phyloP scores from a whole-genome alignment of 2,888 invertebrate genomes.

The Hirtodrosophila trivittata region DNA sequence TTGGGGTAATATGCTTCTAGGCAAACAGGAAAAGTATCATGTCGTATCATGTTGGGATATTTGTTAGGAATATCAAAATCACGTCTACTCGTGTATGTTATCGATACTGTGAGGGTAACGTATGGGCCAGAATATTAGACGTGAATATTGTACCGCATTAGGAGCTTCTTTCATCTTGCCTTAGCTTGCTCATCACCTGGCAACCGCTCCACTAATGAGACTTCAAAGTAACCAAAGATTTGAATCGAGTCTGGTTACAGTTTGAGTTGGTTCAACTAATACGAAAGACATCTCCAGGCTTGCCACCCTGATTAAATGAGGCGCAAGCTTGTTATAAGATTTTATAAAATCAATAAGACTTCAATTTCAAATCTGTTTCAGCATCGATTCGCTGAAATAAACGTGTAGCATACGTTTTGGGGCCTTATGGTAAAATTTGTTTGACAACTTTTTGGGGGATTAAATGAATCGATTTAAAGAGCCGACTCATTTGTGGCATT shows the following conservation, averaged over 20 bases:
- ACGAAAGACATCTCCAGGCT: conserved; percentile 28
- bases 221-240: conserved; percentile 62
- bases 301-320: conserved; percentile 58
- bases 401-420: conserved; percentile 34
- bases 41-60: conserved; percentile 33
- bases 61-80: conserved; percentile 30
- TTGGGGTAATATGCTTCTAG: conserved; percentile 6
- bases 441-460: background rate
- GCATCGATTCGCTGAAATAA: background rate
- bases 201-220: conserved; percentile 74
- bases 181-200: conserved; percentile 60
- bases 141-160: conserved; percentile 26
- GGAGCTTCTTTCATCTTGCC: conserved; percentile 10
- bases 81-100: conserved; percentile 28
- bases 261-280: conserved; percentile 33
- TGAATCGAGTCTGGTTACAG: conserved; percentile 59
- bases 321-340: conserved; percentile 48
- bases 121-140: conserved; percentile 10
- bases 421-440: too few species aligned
- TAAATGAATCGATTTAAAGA: conserved; percentile 34
- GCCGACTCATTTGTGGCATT: conserved; percentile 50
- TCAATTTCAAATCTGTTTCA: background rate
- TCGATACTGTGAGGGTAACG: conserved; percentile 35
- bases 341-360: conserved; percentile 53
- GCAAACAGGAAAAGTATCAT: conserved; percentile 46